A percentile compares a stretch with the other conserved stretches of the same genome.
These are phyloP conservation scores for Glaucopsyche alexis DNA, from an alignment of 2,888 invertebrate species.

Conservation along the genomic window DNA sequence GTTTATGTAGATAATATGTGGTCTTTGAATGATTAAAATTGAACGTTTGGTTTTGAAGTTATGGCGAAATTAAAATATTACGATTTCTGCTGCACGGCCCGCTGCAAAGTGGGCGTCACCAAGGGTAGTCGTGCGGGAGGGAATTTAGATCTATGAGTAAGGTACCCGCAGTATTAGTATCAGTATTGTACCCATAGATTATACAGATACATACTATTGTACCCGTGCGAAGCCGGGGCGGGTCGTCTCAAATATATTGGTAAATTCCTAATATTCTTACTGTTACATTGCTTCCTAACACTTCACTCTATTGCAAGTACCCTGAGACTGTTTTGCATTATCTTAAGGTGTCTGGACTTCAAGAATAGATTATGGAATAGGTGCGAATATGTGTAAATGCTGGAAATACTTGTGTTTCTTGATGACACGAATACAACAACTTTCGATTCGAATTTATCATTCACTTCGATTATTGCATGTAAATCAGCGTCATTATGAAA, in stretches of 20 bases:
- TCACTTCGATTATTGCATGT: conserved; percentile 34
- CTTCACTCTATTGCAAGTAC: conserved; percentile 60
- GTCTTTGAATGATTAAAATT: too few species aligned
- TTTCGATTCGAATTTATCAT: conserved; percentile 31
- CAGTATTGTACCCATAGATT: too few species aligned
- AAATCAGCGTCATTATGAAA: conserved; percentile 54
- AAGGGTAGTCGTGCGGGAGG: too few species aligned
- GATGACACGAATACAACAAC: conserved; percentile 48
- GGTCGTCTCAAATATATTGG: conserved; percentile 21
- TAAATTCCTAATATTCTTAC: conserved; percentile 23
- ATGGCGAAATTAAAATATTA: too few species aligned
- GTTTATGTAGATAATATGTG: too few species aligned
- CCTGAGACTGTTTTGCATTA: conserved; percentile 39
- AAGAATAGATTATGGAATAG: conserved; percentile 77
- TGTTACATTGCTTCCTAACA: conserved; percentile 66
- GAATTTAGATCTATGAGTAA: too few species aligned
- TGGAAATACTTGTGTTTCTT: conserved; percentile 47
- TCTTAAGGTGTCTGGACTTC: conserved; percentile 72
- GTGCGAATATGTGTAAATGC: conserved; percentile 75
- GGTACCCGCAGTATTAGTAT: too few species aligned
- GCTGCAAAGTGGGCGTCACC: too few species aligned
- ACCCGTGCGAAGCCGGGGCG: too few species aligned
- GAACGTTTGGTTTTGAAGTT: too few species aligned
- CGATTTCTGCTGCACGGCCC: too few species aligned
- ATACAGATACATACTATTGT: too few species aligned